These are phyloP conservation scores for Cheirogaleus medius DNA, from an alignment of 2,113 vertebrate species.

Conservation along the genomic window DNA sequence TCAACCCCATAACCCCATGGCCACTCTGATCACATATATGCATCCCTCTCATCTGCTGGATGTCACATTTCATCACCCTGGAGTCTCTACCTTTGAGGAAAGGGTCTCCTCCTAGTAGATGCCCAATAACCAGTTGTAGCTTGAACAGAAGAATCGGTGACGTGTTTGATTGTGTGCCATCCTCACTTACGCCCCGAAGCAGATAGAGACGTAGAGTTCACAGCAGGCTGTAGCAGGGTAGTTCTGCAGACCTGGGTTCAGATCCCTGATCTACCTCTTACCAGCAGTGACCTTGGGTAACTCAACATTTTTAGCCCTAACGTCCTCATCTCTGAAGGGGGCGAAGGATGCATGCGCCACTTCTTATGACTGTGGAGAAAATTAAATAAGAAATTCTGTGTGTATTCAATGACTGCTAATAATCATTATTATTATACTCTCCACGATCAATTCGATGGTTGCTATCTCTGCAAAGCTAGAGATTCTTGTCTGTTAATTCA, in stretches of 20 bases:
- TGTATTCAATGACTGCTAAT: accelerated
- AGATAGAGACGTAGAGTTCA: accelerated
- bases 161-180: accelerated
- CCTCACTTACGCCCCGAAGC: background rate
- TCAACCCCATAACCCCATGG: too few relatives aligned
- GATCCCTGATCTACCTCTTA: background rate
- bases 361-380: too few relatives aligned
- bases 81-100: background rate
- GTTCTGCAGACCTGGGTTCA: background rate
- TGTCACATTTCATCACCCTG: accelerated
- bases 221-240: too few relatives aligned
- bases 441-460: background rate
- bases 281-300: background rate
- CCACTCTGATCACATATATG: accelerated
- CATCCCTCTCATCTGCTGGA: accelerated
- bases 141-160: background rate
- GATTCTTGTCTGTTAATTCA: background rate
- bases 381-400: background rate
- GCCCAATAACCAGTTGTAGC: background rate
- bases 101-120: accelerated
- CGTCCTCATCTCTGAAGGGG: background rate
- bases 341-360: accelerated
- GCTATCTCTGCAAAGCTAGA: background rate
- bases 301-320: background rate
- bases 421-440: background rate